Conservation (phyloP, 1,140 invertebrate genomes). For the Bombus difficillimus region DNA sequence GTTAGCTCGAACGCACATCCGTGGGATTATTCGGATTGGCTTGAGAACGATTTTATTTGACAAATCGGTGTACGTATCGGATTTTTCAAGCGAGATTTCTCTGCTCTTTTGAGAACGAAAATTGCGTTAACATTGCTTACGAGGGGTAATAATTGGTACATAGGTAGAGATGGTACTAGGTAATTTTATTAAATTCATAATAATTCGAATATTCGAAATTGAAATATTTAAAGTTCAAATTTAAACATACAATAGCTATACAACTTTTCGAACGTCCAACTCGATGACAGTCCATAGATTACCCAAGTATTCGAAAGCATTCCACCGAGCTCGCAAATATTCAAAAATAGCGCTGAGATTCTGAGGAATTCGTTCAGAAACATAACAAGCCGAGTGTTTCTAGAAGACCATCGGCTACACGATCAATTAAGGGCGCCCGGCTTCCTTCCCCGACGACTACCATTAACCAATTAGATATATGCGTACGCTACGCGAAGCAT, state of each 20-base stretch:
- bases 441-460: not conserved
- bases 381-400: not conserved
- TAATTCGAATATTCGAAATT: no score
- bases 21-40: not conserved
- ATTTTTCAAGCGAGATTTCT: no score
- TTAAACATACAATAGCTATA: no score
- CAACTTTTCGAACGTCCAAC: no score
- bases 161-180: no score
- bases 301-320: not conserved
- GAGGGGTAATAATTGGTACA: no score
- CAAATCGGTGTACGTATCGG: not conserved
- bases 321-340: not conserved
- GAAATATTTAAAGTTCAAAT: no score
- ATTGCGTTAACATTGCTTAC: no score
- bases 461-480: slow-evolving; percentile 30
- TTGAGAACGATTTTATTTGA: not conserved
- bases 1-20: not conserved
- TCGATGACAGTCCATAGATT: no score
- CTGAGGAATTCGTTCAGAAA: not conserved
- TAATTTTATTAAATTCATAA: no score
- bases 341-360: not conserved
- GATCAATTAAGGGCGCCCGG: slow-evolving; percentile 5
- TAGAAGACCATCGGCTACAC: not conserved
- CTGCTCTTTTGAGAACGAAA: no score
- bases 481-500: not conserved